Evolutionary conservation across 2,113 vertebrate species (phyloP).

Genomic region (Chlamydotis undulata): DNA sequence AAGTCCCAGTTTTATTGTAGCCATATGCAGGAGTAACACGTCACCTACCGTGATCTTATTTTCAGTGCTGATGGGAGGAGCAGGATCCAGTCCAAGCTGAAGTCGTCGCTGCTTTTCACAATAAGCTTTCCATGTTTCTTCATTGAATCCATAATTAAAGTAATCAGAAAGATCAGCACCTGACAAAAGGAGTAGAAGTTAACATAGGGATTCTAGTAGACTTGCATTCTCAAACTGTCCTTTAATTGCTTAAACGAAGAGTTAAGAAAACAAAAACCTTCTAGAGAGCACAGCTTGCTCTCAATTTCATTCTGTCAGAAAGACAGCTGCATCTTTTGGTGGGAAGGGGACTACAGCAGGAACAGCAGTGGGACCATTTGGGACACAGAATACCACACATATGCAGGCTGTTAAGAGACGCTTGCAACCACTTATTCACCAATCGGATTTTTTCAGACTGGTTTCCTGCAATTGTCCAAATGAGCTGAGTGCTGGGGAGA

Average conservation of each 20-base stretch:
- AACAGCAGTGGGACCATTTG: neutral
- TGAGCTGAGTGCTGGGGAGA: neutral
- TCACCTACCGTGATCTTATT: slow-evolving; percentile 77
- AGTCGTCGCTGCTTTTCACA: slow-evolving; percentile 79
- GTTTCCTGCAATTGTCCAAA: neutral
- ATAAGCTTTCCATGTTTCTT: slow-evolving; percentile 81
- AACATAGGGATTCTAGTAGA: neutral
- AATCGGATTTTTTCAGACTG: neutral
- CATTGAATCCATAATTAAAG: slow-evolving; percentile 81
- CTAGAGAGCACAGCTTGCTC: neutral
- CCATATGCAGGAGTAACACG: fast-evolving
- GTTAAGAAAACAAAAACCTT: neutral
- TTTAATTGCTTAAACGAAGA: neutral
- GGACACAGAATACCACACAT: neutral
- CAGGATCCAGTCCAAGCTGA: slow-evolving; percentile 74
- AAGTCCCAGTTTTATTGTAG: neutral
- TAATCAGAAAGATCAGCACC: slow-evolving; percentile 81
- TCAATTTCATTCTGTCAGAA: neutral
- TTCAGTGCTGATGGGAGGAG: slow-evolving; percentile 59
- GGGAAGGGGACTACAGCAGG: neutral
- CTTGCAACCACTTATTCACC: neutral
- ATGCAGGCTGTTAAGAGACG: neutral
- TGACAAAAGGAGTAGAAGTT: neutral
- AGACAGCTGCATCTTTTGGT: neutral
- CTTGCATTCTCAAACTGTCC: neutral